Conservation (phyloP, 2,113 vertebrate species). For the Sorex araneus region DNA sequence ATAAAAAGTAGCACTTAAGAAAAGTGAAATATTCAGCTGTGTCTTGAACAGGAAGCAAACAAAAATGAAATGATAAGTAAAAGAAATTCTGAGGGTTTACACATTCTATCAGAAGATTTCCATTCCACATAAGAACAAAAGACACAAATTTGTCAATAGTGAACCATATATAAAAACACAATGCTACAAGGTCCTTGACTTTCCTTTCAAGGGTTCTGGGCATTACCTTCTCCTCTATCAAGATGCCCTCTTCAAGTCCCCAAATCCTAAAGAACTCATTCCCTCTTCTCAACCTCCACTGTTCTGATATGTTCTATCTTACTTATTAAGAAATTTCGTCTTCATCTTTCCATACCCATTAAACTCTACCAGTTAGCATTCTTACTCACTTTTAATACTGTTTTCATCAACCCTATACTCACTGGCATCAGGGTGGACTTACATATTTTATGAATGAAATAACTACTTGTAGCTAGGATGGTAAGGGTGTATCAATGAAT, state of each 20-base stretch:
- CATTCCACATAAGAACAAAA: neutral
- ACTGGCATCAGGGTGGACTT: slow-evolving; percentile 3
- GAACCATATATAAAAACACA: too few relatives aligned
- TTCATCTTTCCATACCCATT: neutral
- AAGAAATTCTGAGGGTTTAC: neutral
- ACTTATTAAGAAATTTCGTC: neutral
- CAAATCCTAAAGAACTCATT: neutral
- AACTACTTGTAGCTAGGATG: neutral
- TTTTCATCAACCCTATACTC: neutral
- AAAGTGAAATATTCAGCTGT: slow-evolving; percentile 37
- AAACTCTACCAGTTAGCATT: slow-evolving; percentile 34
- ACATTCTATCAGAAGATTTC: neutral
- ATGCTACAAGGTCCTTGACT: too few relatives aligned
- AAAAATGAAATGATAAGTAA: neutral
- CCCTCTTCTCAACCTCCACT: neutral
- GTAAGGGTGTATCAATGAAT: neutral
- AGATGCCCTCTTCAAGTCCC: neutral
- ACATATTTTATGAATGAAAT: slow-evolving; percentile 1
- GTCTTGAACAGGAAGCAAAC: neutral
- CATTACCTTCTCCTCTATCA: too few relatives aligned
- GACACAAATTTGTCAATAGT: too few relatives aligned
- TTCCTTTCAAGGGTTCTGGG: too few relatives aligned
- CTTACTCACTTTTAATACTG: neutral
- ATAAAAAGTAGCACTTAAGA: slow-evolving; percentile 6
- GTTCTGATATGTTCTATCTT: neutral